Evolutionary conservation across 2,113 vertebrate species (phyloP).

Genomic region (Chaenocephalus aceratus): DNA sequence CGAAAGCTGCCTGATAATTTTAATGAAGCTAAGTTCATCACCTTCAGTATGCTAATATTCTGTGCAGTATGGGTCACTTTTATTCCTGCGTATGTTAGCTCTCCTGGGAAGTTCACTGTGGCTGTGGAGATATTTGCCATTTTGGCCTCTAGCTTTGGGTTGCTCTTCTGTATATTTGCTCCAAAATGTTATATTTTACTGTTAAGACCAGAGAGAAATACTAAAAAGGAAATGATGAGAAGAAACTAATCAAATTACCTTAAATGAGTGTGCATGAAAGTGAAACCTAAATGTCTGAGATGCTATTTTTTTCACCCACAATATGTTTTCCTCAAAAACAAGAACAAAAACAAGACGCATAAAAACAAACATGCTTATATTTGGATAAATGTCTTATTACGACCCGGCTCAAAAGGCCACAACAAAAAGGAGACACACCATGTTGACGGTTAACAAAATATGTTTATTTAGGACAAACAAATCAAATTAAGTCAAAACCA

Average conservation of each 20-base stretch:
- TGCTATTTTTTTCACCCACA: neutral
- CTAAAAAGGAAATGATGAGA: constrained; percentile 77
- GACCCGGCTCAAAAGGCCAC: too few relatives aligned
- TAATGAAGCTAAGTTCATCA: constrained; percentile 85
- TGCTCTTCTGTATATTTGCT: constrained; percentile 81
- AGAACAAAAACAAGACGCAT: too few relatives aligned
- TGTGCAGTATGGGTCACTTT: constrained; percentile 84
- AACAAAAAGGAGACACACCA: too few relatives aligned
- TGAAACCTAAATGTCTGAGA: neutral
- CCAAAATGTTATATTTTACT: constrained; percentile 84
- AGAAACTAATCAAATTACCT: constrained; percentile 50
- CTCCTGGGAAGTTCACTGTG: constrained; percentile 84
- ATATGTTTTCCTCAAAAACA: too few relatives aligned
- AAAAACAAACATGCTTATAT: too few relatives aligned
- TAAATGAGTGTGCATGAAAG: neutral
- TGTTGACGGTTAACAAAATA: too few relatives aligned
- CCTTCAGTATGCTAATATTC: constrained; percentile 84
- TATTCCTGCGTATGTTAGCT: constrained; percentile 84
- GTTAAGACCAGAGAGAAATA: constrained; percentile 80
- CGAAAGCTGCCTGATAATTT: constrained; percentile 84
- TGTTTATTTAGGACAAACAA: too few relatives aligned
- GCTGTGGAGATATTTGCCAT: constrained; percentile 87
- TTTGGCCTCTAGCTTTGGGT: constrained; percentile 81
- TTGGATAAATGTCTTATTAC: too few relatives aligned
- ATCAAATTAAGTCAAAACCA: too few relatives aligned